phyloP scores from a whole-genome alignment of 1,140 invertebrate genomes.

The Samia ricini region DNA sequence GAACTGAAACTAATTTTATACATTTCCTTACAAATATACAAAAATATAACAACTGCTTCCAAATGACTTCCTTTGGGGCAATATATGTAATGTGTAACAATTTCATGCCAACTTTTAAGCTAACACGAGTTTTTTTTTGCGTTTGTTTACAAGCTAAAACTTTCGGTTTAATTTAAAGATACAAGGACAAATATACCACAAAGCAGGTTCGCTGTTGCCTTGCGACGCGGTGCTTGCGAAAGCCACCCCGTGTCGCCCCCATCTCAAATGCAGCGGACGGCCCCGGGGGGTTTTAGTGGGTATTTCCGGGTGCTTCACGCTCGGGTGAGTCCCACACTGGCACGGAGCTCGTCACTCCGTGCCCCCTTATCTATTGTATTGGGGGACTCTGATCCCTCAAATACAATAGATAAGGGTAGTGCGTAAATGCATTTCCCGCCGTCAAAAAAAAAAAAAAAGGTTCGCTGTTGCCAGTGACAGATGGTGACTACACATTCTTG shows the following conservation, averaged over 20 bases:
- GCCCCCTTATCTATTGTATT: no score
- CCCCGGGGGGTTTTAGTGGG: no score
- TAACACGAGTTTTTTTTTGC: constrained; percentile 18
- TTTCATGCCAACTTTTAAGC: constrained; percentile 32
- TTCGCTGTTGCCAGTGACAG: constrained; percentile 39
- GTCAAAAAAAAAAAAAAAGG: no score
- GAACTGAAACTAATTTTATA: constrained; percentile 37
- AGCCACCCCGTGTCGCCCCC: no score
- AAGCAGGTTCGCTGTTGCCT: constrained; percentile 44
- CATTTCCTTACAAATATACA: constrained; percentile 45
- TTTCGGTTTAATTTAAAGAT: constrained; percentile 22
- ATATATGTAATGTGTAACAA: constrained; percentile 33
- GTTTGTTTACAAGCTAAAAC: constrained; percentile 12
- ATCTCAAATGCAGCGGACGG: no score
- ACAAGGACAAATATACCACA: constrained; percentile 40
- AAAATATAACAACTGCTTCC: constrained; percentile 42
- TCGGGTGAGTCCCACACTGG: no score
- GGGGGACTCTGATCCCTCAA: no score
- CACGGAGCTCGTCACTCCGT: no score
- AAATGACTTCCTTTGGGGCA: constrained; percentile 40
- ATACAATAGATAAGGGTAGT: no score
- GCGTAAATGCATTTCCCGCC: no score
- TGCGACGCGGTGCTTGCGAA: no score
- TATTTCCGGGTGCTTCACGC: no score
- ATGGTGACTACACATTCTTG: constrained; percentile 46